A percentile compares a stretch with the other conserved stretches of the same genome.
These are phyloP conservation scores for Archips xylosteana DNA, from an alignment of 2,888 invertebrate species.

Conservation along the genomic window DNA sequence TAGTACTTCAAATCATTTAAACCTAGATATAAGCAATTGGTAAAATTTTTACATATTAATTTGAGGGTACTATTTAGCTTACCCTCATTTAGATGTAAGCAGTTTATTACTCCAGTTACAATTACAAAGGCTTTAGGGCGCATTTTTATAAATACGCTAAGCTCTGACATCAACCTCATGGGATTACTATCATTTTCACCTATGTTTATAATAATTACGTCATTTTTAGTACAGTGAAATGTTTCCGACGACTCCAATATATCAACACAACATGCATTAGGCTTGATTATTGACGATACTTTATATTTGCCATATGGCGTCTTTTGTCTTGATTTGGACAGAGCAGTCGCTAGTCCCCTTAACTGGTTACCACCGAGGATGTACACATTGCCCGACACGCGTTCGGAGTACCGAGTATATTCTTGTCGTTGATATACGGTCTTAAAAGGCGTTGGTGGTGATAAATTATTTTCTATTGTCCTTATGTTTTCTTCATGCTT, in stretches of 20 bases:
- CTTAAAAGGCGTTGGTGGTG: no score
- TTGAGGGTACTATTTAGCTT: background rate
- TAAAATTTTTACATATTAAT: constrained; percentile 10
- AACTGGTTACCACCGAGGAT: constrained; percentile 11
- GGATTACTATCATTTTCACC: constrained; percentile 11
- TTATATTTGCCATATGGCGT: constrained; percentile 5
- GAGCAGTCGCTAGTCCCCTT: background rate
- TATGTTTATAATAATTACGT: constrained; percentile 6
- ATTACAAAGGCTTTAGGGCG: constrained; percentile 7
- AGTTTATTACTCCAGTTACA: background rate
- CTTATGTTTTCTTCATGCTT: no score
- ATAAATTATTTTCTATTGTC: no score
- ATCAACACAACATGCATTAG: constrained; percentile 12
- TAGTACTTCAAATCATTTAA: background rate
- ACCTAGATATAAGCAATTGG: background rate
- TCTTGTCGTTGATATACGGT: background rate
- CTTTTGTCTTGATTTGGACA: constrained; percentile 1
- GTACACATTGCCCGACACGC: background rate
- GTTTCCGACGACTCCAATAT: constrained; percentile 1
- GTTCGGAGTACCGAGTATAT: no score
- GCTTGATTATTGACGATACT: constrained; percentile 9
- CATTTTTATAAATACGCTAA: constrained; percentile 12
- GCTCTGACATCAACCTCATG: background rate
- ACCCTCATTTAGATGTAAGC: constrained; percentile 6
- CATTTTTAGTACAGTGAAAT: background rate